Evolutionary conservation across 2,113 vertebrate genomes (phyloP).

Genomic region (Phycodurus eques): DNA sequence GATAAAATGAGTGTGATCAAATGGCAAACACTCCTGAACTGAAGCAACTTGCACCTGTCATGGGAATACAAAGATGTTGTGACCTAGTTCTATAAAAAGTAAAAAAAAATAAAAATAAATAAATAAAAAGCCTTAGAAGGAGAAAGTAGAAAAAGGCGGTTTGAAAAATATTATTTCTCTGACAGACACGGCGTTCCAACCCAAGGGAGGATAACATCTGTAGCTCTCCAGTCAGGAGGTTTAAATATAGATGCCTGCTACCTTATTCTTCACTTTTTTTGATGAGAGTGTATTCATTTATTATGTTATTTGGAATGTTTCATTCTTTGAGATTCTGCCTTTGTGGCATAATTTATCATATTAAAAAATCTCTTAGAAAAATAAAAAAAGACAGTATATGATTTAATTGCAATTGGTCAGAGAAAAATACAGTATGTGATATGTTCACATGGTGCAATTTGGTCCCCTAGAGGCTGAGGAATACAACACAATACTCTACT

Average conservation of each 20-base stretch:
- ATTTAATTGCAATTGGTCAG: background rate
- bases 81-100: slow-evolving; percentile 25
- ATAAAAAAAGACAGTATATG: background rate
- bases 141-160: slow-evolving; percentile 5
- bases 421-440: background rate
- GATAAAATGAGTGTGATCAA: slow-evolving; percentile 30
- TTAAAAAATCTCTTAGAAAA: background rate
- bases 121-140: slow-evolving; percentile 3
- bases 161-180: slow-evolving; percentile 35
- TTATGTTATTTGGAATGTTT: slow-evolving; percentile 6
- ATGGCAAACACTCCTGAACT: slow-evolving; percentile 8
- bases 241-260: slow-evolving; percentile 60
- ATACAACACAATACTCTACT: slow-evolving; percentile 31
- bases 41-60: slow-evolving; percentile 11
- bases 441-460: slow-evolving; percentile 40
- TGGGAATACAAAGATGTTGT: slow-evolving; percentile 21
- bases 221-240: slow-evolving; percentile 41
- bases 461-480: slow-evolving; percentile 29
- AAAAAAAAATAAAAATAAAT: background rate
- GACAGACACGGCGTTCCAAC: slow-evolving; percentile 25
- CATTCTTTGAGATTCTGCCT: slow-evolving; percentile 23
- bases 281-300: slow-evolving; percentile 11
- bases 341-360: slow-evolving; percentile 7
- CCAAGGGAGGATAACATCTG: slow-evolving; percentile 37
- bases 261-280: slow-evolving; percentile 27